Evolutionary conservation across 23 tunicate genomes (phyloP).

Genomic region (Ascidia mentula): DNA sequence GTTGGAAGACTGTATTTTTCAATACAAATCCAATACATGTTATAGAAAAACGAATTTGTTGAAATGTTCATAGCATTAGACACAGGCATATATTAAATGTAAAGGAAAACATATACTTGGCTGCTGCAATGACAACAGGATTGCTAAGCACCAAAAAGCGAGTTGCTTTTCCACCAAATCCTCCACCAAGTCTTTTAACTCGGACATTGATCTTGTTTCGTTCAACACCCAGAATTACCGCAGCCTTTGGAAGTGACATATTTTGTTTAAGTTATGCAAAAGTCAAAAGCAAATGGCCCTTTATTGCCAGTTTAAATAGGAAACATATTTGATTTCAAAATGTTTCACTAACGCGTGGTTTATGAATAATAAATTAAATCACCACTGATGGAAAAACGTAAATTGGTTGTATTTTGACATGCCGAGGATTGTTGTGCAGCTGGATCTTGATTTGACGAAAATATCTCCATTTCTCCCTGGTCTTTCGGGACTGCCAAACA

Average conservation of each 20-base stretch:
- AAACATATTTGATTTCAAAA: no score
- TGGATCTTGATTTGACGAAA: slow-evolving; percentile 63
- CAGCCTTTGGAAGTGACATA: no score
- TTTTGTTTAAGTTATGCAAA: no score
- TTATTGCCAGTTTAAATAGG: no score
- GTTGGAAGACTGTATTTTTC: not conserved
- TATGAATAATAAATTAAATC: no score
- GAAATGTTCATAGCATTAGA: no score
- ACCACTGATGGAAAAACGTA: no score
- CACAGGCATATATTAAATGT: no score
- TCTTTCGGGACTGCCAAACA: slow-evolving; percentile 77
- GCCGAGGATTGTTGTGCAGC: slow-evolving; percentile 44
- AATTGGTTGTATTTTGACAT: no score
- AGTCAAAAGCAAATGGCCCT: no score
- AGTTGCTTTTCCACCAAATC: slow-evolving; percentile 90
- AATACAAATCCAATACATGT: not conserved
- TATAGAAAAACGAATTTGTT: no score
- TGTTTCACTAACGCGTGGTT: no score
- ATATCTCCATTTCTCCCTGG: slow-evolving; percentile 80
- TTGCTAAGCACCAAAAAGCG: slow-evolving; percentile 32
- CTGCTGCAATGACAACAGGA: slow-evolving; percentile 70
- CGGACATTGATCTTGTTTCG: slow-evolving; percentile 46
- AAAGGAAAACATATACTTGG: slow-evolving; percentile 36
- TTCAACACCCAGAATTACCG: slow-evolving; percentile 70
- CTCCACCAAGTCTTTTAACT: slow-evolving; percentile 86